These are phyloP conservation scores for Astreopora myriophthalma DNA, from an alignment of 64 coral and sea anemone genomes.

Conservation along the genomic window DNA sequence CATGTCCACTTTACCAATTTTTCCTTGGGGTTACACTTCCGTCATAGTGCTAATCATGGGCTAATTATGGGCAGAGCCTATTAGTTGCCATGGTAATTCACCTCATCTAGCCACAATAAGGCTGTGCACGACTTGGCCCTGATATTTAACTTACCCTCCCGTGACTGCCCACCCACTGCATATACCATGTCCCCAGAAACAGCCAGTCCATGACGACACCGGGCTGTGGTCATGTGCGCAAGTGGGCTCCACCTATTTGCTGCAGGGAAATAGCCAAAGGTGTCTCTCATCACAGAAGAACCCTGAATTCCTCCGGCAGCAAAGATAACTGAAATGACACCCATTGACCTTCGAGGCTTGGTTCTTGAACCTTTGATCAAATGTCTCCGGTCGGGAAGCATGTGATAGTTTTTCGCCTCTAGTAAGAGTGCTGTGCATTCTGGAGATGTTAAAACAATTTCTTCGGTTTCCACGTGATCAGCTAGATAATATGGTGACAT, in stretches of 20 bases:
- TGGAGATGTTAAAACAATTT: constrained; percentile 76
- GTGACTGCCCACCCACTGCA: constrained; percentile 96
- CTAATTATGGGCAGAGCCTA: too few relatives aligned
- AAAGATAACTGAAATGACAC: constrained; percentile 95
- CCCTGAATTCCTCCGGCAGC: constrained; percentile 95
- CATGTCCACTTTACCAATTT: too few relatives aligned
- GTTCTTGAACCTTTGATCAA: constrained; percentile 94
- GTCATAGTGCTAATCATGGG: too few relatives aligned
- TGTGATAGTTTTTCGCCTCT: constrained; percentile 98
- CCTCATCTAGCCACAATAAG: too few relatives aligned
- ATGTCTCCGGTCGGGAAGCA: constrained; percentile 94
- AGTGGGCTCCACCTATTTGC: constrained; percentile 90
- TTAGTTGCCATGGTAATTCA: too few relatives aligned
- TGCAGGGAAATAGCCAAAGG: constrained; percentile 88
- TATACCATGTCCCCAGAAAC: constrained; percentile 99
- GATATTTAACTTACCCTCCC: constrained; percentile 71
- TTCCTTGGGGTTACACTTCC: too few relatives aligned
- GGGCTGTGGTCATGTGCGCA: constrained; percentile 77
- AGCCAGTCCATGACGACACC: constrained; percentile 93
- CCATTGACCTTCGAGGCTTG: constrained; percentile 93
- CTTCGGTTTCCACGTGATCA: constrained; percentile 89
- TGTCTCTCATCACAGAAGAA: constrained; percentile 79
- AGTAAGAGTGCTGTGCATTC: constrained; percentile 88
- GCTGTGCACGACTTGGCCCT: too few relatives aligned
- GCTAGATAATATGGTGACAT: constrained; percentile 96